Evolutionary conservation across 2,888 invertebrate species (phyloP).

Genomic region (Plebejus argus): DNA sequence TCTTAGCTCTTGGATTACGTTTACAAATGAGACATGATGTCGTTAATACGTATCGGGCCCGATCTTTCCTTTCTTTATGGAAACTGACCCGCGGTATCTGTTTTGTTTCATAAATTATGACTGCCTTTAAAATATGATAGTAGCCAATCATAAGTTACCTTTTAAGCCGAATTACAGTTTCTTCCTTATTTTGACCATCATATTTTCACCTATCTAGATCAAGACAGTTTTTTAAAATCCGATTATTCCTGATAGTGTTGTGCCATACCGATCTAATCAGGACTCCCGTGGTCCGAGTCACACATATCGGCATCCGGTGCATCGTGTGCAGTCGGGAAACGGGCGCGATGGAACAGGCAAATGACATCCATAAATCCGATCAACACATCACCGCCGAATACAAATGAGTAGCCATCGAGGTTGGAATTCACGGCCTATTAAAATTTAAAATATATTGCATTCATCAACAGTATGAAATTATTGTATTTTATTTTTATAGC

Average conservation of each 20-base stretch:
- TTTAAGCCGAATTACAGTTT: background rate
- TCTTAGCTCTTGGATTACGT: background rate
- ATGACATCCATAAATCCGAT: slow-evolving; percentile 36
- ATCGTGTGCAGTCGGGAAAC: slow-evolving; percentile 43
- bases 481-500: background rate
- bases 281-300: slow-evolving; percentile 23
- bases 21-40: slow-evolving; percentile 25
- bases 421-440: background rate
- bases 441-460: background rate
- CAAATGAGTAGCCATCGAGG: slow-evolving; percentile 36
- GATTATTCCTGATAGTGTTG: background rate
- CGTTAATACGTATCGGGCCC: background rate
- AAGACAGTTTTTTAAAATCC: background rate
- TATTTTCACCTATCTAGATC: background rate
- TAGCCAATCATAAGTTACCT: too few species aligned
- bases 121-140: background rate
- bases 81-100: background rate
- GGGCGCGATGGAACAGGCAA: slow-evolving; percentile 45
- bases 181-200: background rate
- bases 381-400: slow-evolving; percentile 41
- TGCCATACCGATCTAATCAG: slow-evolving; percentile 29
- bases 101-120: background rate
- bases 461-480: background rate
- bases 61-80: background rate
- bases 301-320: slow-evolving; percentile 44